A percentile compares a stretch with the other conserved stretches of the same genome.
Evolutionary conservation across 2,888 invertebrate species (phyloP).

Genomic region (Lucinisca nassula): DNA sequence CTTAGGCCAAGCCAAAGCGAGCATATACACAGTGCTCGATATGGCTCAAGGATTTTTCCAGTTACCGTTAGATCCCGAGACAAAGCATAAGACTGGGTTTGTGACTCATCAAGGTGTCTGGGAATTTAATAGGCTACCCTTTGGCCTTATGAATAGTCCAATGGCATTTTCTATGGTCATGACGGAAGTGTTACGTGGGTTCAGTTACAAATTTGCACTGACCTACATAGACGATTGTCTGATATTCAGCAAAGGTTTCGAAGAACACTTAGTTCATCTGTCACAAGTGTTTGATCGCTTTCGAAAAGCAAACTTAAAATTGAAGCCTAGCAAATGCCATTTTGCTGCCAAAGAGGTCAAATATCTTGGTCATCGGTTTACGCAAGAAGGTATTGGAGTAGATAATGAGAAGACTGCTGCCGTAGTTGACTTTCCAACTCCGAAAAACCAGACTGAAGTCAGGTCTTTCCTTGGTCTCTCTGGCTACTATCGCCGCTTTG

Average conservation of each 20-base stretch:
- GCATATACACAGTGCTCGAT: conserved; percentile 54
- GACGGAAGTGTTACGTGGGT: conserved; percentile 56
- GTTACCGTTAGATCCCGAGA: conserved; percentile 47
- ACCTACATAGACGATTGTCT: conserved; percentile 71
- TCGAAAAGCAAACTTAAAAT: conserved; percentile 52
- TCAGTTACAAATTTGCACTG: conserved; percentile 66
- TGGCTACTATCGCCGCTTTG: conserved; percentile 58
- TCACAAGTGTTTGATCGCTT: conserved; percentile 56
- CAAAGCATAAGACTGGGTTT: conserved; percentile 65
- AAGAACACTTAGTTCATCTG: conserved; percentile 63
- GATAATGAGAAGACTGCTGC: conserved; percentile 48
- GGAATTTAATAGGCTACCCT: conserved; percentile 60
- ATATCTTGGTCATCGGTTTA: conserved; percentile 65
- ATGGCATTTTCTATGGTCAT: conserved; percentile 59
- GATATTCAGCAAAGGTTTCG: conserved; percentile 51
- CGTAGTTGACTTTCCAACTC: conserved; percentile 33
- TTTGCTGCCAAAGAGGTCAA: conserved; percentile 58
- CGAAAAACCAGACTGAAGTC: conserved; percentile 54
- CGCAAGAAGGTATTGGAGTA: conserved; percentile 57
- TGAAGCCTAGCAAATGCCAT: conserved; percentile 67
- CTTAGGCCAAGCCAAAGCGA: conserved; percentile 40
- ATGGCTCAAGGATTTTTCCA: conserved; percentile 65
- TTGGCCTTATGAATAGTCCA: conserved; percentile 64
- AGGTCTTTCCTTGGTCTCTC: conserved; percentile 55
- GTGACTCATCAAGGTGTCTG: conserved; percentile 57